Evolutionary conservation across 2,888 invertebrate genomes (phyloP), one percentile per base, ranked within the genome.

Genomic region (Rhagonycha fulva): DNA sequence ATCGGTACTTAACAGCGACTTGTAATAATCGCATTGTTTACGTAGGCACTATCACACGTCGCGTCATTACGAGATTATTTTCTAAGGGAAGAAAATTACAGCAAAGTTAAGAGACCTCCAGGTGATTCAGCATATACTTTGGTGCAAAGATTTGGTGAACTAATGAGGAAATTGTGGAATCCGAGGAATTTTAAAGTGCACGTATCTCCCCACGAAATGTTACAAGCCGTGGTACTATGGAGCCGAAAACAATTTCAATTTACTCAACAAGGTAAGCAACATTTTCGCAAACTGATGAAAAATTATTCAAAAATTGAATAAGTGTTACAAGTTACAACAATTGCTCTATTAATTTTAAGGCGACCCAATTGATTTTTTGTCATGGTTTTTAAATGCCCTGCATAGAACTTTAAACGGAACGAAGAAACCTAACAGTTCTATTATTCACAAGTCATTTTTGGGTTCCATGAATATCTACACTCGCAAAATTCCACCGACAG

Each of bases 131-230:
- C 95, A 74, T 96, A 96, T 85, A 91, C 98, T 28, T 89, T 99
- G 68, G 97, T 98, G 0, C 96, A 96, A 85, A 89, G 94, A 84
- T 99, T 98, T 87, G 99, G 99, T 0, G 99, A 99, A 86, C 89
- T 99, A 28, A 92, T 99, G 89, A 90, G 99, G 14, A 99, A 99
- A 87, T 90, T 99, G 83, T 99, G 99, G 99, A 99, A 99, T 88
- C 98, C 99, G 0, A 91, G 98, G 62, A 99, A 99, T 84, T 99
- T 99, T 87, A 99, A 99, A 88, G 96, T 99, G 0, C 99, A 99
- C 85, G 99, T 99, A 0, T 98, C 98, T 19, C 99, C 99, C 0
- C 99, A 99, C 86, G 99, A 99, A 91, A 99, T 99, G 99, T 89
- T 99, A 24, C 99, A 99, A 86, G 97, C 99, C 68, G 97, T 98